phyloP scores from a whole-genome alignment of 2,797 vertebrate species.

The Clarias laeviceps region DNA sequence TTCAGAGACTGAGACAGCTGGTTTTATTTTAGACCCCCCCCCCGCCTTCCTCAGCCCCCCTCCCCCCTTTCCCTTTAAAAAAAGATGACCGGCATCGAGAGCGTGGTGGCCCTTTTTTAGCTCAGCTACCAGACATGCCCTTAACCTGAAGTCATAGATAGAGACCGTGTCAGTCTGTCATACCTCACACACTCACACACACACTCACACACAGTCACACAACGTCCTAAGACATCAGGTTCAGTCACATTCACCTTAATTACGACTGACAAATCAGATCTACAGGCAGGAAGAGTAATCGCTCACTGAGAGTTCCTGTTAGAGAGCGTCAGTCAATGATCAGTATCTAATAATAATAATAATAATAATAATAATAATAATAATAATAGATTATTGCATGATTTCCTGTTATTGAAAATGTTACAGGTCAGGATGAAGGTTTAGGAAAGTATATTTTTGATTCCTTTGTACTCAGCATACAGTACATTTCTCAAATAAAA shows the following conservation, averaged over 20 bases:
- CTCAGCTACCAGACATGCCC: constrained; percentile 78
- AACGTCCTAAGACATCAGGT: background rate
- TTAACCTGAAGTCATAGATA: constrained; percentile 75
- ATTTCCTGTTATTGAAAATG: background rate
- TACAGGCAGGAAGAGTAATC: background rate
- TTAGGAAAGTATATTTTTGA: background rate
- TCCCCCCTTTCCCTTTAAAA: constrained; percentile 31
- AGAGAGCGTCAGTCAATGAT: background rate
- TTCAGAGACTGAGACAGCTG: constrained; percentile 77
- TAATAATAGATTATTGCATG: background rate
- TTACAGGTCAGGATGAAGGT: background rate
- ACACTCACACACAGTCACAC: constrained; percentile 40
- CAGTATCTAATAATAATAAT: background rate
- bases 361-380: background rate
- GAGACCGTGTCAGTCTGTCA: constrained; percentile 36
- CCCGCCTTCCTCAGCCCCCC: constrained; percentile 31
- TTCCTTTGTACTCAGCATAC: background rate
- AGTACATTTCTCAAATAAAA: background rate
- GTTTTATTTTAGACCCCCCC: constrained; percentile 82
- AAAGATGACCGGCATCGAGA: constrained; percentile 40
- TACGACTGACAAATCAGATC: background rate
- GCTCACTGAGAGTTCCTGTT: background rate
- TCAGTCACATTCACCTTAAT: background rate
- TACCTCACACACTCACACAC: constrained; percentile 23
- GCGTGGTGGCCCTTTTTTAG: constrained; percentile 78